phyloP scores from a whole-genome alignment of 1,140 invertebrate species.

The Hetaerina americana region DNA sequence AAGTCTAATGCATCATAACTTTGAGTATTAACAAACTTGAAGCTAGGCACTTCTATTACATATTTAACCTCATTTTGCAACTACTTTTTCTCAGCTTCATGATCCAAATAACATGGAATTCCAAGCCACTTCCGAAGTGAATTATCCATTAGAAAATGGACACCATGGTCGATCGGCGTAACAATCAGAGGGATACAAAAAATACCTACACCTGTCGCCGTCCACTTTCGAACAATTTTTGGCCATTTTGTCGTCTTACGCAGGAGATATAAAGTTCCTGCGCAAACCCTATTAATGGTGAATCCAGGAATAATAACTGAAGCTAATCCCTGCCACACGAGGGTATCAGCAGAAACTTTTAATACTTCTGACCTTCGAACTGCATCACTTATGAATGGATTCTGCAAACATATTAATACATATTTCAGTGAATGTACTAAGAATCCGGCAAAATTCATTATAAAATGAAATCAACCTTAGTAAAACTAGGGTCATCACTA shows the following conservation, averaged over 20 bases:
- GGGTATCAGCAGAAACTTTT: constrained; percentile 61
- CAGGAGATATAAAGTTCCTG: constrained; percentile 39
- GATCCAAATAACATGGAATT: too few species aligned
- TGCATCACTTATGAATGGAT: background rate
- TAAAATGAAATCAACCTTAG: too few species aligned
- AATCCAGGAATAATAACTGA: constrained; percentile 85
- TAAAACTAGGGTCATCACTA: too few species aligned
- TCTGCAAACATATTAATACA: too few species aligned
- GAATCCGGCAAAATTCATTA: too few species aligned
- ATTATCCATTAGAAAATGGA: constrained; percentile 66
- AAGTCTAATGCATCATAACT: too few species aligned
- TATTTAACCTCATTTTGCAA: too few species aligned
- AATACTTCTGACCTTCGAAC: constrained; percentile 33
- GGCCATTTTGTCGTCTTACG: constrained; percentile 34
- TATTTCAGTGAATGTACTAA: too few species aligned
- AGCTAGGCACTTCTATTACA: too few species aligned
- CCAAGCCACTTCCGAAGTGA: constrained; percentile 36
- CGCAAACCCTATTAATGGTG: constrained; percentile 80
- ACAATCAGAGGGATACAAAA: constrained; percentile 83
- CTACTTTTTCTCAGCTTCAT: too few species aligned
- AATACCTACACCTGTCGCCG: constrained; percentile 68
- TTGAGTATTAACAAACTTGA: too few species aligned
- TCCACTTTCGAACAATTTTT: constrained; percentile 39
- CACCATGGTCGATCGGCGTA: constrained; percentile 72
- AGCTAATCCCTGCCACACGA: constrained; percentile 87